These are phyloP conservation scores for Acromyrmex echinatior DNA, from an alignment of 1,140 invertebrate genomes.

Conservation along the genomic window DNA sequence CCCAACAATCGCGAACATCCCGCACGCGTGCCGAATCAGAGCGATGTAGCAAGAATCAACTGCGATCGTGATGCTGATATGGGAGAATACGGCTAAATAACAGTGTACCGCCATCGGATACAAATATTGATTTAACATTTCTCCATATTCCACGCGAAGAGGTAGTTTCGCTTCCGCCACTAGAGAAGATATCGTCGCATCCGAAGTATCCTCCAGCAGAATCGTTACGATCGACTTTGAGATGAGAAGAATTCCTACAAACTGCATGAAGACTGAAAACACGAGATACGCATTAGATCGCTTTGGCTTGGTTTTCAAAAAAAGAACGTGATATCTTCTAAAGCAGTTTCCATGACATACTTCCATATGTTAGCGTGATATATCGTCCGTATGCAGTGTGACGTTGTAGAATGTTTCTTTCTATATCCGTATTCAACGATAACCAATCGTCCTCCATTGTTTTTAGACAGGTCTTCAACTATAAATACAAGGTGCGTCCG, in stretches of 20 bases:
- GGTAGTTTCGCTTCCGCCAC: conserved; percentile 26
- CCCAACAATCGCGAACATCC: conserved; percentile 38
- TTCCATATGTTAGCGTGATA: conserved; percentile 16
- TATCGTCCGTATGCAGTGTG: conserved; percentile 4
- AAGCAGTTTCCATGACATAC: background rate
- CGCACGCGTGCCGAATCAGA: background rate
- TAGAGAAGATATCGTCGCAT: conserved; percentile 7
- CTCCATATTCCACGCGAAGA: conserved; percentile 10
- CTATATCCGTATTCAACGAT: background rate
- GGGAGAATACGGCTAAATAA: conserved; percentile 35
- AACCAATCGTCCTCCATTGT: conserved; percentile 31
- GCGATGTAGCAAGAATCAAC: conserved; percentile 19
- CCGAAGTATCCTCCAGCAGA: conserved; percentile 9
- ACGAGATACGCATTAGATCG: background rate
- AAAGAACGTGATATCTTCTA: background rate
- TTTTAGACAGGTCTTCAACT: conserved; percentile 35
- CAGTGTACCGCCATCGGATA: conserved; percentile 13
- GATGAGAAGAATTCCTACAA: conserved; percentile 19
- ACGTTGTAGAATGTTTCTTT: background rate
- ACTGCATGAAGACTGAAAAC: conserved; percentile 38
- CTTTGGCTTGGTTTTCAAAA: no score
- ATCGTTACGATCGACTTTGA: conserved; percentile 5
- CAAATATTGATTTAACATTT: background rate
- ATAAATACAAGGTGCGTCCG: background rate
- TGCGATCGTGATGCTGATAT: conserved; percentile 34